Percentiles rank a stretch among this genome's conserved stretches.
Evolutionary conservation across 1,140 invertebrate genomes (phyloP).

Genomic region (Elymnias hypermnestra): DNA sequence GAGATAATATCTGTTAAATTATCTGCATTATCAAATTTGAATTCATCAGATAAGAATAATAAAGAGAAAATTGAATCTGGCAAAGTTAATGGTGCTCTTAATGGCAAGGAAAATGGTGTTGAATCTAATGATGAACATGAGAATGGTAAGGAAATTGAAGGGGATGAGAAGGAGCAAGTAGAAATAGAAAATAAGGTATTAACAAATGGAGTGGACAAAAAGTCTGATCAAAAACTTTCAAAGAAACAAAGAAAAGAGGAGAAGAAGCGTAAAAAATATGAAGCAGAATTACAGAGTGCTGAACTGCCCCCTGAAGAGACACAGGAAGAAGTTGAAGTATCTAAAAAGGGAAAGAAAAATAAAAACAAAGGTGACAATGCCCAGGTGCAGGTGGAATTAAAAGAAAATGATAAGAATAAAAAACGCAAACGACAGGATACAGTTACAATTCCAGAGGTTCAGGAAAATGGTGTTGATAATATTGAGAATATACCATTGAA

Average conservation of each 20-base stretch:
- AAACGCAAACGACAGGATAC: conserved; percentile 66
- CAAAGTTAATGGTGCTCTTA: conserved; percentile 29
- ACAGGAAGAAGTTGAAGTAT: conserved; percentile 36
- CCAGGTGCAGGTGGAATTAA: conserved; percentile 30
- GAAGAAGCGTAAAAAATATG: conserved; percentile 71
- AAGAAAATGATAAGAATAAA: conserved; percentile 55
- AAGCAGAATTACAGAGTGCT: conserved; percentile 64
- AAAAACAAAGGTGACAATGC: conserved; percentile 50
- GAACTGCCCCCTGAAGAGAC: conserved; percentile 25
- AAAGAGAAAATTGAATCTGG: conserved; percentile 25
- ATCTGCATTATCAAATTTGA: conserved; percentile 69
- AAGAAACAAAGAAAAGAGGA: conserved; percentile 77
- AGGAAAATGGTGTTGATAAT: conserved; percentile 23
- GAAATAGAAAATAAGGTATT: conserved; percentile 6
- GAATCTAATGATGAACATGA: conserved; percentile 22
- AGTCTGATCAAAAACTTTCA: conserved; percentile 60
- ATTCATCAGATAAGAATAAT: conserved; percentile 38
- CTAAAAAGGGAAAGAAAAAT: conserved; percentile 64
- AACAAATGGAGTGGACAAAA: conserved; percentile 15
- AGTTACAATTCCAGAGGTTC: conserved; percentile 34
- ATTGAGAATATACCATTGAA: conserved; percentile 19
- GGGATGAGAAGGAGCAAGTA: conserved; percentile 19
- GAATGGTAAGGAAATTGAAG: conserved; percentile 23
- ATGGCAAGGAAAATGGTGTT: conserved; percentile 21
- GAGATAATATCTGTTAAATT: conserved; percentile 82